These are phyloP conservation scores for Xenotilapia flavipinnis DNA, from an alignment of 2,113 vertebrate species.

Conservation along the genomic window DNA sequence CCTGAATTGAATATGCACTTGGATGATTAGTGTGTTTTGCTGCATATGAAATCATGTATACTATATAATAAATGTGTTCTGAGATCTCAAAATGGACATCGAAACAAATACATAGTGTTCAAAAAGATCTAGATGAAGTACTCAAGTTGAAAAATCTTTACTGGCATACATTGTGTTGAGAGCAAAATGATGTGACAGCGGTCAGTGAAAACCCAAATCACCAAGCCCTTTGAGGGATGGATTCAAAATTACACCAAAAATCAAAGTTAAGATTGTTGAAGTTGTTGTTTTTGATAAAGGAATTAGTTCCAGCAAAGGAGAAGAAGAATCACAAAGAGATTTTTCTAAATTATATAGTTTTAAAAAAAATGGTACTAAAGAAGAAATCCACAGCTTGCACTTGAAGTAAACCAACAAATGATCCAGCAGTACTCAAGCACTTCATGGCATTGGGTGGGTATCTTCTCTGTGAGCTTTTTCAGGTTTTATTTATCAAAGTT, in stretches of 20 bases:
- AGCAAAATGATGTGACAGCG: not conserved
- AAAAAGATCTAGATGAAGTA: not conserved
- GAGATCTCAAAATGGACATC: not conserved
- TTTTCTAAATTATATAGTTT: not conserved
- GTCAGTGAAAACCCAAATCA: not conserved
- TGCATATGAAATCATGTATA: not conserved
- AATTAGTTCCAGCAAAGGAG: not conserved
- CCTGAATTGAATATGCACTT: not conserved
- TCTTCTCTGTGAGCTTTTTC: not conserved
- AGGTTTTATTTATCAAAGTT: not conserved
- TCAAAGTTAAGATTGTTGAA: not conserved
- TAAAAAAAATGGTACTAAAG: not conserved
- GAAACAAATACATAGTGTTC: not conserved
- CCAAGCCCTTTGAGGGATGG: not conserved
- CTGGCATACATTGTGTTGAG: not conserved
- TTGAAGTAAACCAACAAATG: not conserved
- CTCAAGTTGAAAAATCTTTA: not conserved
- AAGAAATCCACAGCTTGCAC: not conserved
- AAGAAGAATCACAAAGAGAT: not conserved
- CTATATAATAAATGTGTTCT: not conserved
- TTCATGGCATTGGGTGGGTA: rapidly evolving
- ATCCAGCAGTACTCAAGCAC: not conserved
- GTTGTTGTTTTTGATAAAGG: not conserved
- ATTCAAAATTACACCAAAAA: not conserved
- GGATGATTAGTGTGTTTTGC: not conserved